These are phyloP conservation scores for Microchrysa polita DNA, from an alignment of 2,888 invertebrate genomes.

Conservation along the genomic window DNA sequence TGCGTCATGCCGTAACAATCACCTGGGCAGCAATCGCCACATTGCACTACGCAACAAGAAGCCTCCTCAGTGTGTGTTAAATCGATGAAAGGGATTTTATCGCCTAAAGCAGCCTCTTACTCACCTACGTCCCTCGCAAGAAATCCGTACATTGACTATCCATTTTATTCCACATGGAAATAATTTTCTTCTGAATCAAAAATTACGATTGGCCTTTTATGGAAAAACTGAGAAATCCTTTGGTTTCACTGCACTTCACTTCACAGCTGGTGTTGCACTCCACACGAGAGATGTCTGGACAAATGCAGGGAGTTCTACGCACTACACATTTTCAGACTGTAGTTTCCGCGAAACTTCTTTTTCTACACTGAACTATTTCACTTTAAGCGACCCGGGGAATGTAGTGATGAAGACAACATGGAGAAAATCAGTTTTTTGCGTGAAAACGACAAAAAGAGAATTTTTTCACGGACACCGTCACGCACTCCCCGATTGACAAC, in stretches of 20 bases:
- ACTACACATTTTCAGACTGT: neutral
- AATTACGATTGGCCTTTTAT: neutral
- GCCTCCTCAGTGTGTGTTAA: constrained; percentile 20
- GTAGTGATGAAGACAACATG: neutral
- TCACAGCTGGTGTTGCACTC: neutral
- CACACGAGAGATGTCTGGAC: neutral
- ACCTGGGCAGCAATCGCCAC: constrained; percentile 4
- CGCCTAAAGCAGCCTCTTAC: neutral
- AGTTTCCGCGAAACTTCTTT: neutral
- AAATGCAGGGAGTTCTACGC: neutral
- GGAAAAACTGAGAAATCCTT: neutral
- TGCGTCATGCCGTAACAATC: constrained; percentile 3
- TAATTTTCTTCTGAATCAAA: neutral
- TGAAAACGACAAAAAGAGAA: neutral
- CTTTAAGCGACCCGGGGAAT: neutral
- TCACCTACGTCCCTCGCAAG: constrained; percentile 18
- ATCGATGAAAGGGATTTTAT: constrained; percentile 11
- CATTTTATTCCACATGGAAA: constrained; percentile 9
- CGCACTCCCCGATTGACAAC: constrained; percentile 26
- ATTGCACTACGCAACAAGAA: constrained; percentile 6
- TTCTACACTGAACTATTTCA: neutral
- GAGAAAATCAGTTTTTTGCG: constrained; percentile 13
- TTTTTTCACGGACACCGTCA: constrained; percentile 29
- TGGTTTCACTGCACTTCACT: constrained; percentile 11
- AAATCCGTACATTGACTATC: neutral